phyloP scores from a whole-genome alignment of 2,797 vertebrate species.

The Paratrypauchen microcephalus region DNA sequence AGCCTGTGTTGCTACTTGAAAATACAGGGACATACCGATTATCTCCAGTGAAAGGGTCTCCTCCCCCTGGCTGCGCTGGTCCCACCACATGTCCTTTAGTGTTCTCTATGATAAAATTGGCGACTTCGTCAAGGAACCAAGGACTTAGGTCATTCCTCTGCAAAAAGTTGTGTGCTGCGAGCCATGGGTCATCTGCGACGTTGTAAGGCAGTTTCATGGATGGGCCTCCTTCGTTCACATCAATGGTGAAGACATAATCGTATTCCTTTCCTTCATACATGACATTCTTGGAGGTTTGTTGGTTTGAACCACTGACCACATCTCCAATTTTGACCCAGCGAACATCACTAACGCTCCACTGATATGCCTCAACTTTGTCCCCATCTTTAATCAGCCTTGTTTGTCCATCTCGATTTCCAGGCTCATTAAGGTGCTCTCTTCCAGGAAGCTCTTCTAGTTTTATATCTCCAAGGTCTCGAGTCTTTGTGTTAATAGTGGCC shows the following conservation, averaged over 20 bases:
- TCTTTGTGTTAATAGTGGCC: conserved; percentile 91
- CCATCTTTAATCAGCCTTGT: conserved; percentile 91
- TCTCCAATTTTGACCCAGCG: conserved; percentile 98
- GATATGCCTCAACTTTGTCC: conserved; percentile 92
- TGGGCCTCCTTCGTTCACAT: no score
- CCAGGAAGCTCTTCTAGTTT: conserved; percentile 91
- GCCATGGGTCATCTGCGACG: no score
- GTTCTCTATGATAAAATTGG: no score
- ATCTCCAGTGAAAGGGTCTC: conserved; percentile 93
- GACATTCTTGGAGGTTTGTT: conserved; percentile 90
- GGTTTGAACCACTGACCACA: conserved; percentile 92
- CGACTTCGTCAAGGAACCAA: no score
- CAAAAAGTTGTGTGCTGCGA: no score
- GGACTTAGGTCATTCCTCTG: no score
- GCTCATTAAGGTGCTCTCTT: conserved; percentile 89
- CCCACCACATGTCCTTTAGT: conserved; percentile 85
- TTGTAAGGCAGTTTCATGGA: no score
- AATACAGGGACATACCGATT: conserved; percentile 88
- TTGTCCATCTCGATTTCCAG: conserved; percentile 93
- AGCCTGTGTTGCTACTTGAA: conserved; percentile 55
- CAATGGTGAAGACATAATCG: no score
- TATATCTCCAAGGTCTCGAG: conserved; percentile 92
- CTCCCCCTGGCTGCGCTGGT: conserved; percentile 68
- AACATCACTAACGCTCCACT: conserved; percentile 88
- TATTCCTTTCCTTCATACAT: conserved; percentile 95